Percentiles rank a stretch among this genome's conserved stretches.
Conservation (phyloP, 2,797 vertebrate species). For the Bucorvus abyssinicus region DNA sequence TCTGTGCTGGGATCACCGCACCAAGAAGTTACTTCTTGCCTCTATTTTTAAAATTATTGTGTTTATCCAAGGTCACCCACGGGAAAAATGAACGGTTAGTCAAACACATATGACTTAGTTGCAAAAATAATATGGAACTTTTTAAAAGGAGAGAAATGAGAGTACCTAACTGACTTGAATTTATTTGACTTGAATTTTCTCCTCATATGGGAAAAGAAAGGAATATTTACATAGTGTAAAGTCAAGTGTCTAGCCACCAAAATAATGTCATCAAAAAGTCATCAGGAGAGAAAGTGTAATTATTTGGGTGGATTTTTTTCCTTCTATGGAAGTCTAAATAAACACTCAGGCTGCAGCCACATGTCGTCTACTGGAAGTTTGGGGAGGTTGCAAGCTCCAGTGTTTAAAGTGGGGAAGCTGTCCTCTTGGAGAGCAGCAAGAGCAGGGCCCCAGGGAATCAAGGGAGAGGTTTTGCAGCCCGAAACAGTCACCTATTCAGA, state of each 20-base stretch:
- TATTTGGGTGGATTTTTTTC: slow-evolving; percentile 14
- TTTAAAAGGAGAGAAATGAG: neutral
- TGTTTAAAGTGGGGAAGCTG: neutral
- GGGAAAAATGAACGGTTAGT: neutral
- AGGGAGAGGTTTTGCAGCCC: neutral
- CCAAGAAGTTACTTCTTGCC: neutral
- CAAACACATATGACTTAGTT: neutral
- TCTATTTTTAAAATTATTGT: neutral
- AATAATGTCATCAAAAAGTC: slow-evolving; percentile 26
- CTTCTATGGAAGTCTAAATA: slow-evolving; percentile 53
- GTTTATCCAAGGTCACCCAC: neutral
- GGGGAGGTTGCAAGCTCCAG: neutral
- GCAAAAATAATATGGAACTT: slow-evolving; percentile 11
- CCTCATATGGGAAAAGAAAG: slow-evolving; percentile 1
- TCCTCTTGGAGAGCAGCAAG: neutral
- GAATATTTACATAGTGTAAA: slow-evolving; percentile 37
- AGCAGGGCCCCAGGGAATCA: neutral
- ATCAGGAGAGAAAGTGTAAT: slow-evolving; percentile 3
- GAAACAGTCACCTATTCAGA: neutral
- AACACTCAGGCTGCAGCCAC: neutral
- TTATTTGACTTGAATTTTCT: slow-evolving; percentile 57
- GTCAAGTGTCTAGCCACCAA: slow-evolving; percentile 36
- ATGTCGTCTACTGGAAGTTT: neutral
- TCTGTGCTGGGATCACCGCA: neutral
- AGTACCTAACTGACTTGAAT: neutral